Evolutionary conservation across 2,888 invertebrate genomes (phyloP).

Genomic region (Campoplex nolae): DNA sequence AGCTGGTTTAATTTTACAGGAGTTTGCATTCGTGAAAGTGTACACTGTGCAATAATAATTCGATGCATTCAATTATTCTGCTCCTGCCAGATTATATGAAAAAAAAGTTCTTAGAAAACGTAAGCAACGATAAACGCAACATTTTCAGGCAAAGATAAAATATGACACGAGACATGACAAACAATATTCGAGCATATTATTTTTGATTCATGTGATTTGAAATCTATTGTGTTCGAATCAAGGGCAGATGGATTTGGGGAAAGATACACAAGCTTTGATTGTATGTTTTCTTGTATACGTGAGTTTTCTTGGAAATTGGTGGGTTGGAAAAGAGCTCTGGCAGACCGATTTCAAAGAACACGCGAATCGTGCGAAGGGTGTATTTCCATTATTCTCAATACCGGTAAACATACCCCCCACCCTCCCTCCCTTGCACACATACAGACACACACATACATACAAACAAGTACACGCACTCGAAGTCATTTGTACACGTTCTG

Average conservation of each 20-base stretch:
- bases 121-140: neutral
- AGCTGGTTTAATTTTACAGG: neutral
- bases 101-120: neutral
- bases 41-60: too few relatives aligned
- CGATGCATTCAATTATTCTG: neutral
- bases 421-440: too few relatives aligned
- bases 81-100: neutral
- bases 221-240: neutral
- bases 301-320: neutral
- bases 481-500: constrained; percentile 4
- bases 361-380: constrained; percentile 46
- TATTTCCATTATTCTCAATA: constrained; percentile 57
- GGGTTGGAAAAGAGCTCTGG: constrained; percentile 4
- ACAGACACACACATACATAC: constrained; percentile 9
- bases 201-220: neutral
- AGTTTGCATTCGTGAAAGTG: neutral
- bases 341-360: constrained; percentile 49
- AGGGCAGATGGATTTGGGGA: neutral
- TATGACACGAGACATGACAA: neutral
- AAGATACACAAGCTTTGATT: neutral
- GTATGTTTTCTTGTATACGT: neutral
- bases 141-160: neutral
- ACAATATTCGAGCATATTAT: neutral
- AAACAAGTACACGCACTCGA: neutral
- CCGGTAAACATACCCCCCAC: too few relatives aligned